A percentile compares a stretch with the other conserved stretches of the same genome.
phyloP scores from a whole-genome alignment of 2,797 vertebrate genomes.

The Mallotus villosus region DNA sequence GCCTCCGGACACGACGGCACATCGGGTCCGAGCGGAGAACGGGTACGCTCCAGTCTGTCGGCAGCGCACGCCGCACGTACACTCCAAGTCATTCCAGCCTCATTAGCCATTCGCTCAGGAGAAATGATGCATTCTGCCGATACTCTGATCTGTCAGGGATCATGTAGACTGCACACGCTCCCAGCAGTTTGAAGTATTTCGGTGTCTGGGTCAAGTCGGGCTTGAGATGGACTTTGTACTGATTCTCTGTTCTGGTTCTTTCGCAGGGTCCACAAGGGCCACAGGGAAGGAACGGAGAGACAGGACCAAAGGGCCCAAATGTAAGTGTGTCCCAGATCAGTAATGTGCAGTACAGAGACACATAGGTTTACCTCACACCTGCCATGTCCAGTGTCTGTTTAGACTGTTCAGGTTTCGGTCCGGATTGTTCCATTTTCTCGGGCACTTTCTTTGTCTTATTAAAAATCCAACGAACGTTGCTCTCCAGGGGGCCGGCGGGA shows the following conservation, averaged over 20 bases:
- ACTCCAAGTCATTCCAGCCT: neutral
- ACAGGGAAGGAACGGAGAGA: constrained; percentile 82
- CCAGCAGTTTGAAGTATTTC: too few relatives aligned
- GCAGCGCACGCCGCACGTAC: constrained; percentile 2
- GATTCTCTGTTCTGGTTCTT: constrained; percentile 23
- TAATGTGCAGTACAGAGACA: neutral
- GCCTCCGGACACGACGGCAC: constrained; percentile 84
- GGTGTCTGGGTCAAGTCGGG: too few relatives aligned
- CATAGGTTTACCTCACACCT: neutral
- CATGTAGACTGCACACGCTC: too few relatives aligned
- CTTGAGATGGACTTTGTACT: neutral
- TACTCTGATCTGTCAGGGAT: too few relatives aligned
- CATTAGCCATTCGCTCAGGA: too few relatives aligned
- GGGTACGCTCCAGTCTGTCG: constrained; percentile 65
- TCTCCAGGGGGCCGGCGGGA: constrained; percentile 85
- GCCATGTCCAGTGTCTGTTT: neutral
- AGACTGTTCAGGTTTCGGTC: neutral
- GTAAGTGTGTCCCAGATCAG: constrained; percentile 73
- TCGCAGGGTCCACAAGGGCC: constrained; percentile 86
- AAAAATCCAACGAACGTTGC: constrained; percentile 13
- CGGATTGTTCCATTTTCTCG: neutral
- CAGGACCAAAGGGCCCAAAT: constrained; percentile 85
- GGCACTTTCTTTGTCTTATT: neutral
- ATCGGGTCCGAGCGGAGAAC: constrained; percentile 81
- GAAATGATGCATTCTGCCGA: neutral